Evolutionary conservation across 2,113 vertebrate genomes (phyloP), one percentile per base, ranked within the genome.

Genomic region (Triplophysa dalaica): DNA sequence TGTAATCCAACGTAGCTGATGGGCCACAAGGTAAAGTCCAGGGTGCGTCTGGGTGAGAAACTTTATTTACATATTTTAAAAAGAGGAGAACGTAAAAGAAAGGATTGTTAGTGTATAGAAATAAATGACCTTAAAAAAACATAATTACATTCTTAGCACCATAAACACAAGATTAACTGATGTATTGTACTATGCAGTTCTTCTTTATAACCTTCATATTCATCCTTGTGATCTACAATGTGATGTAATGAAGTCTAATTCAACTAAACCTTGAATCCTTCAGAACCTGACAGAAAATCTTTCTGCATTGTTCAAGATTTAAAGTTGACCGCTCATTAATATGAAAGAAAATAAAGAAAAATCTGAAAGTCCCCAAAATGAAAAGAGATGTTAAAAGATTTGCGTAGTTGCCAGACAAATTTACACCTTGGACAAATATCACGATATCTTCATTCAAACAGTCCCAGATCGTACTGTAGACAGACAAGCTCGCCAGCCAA

Each of bases 361-460:
- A 66, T n/a, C 33, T 4, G 3, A 13, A 8, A 33, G 0, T 50
- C 12, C 29, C 33, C 33, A 2, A 60, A 43, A 33, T 86, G 86
- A 89, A 83, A 87, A 79, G 79, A 80, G 74, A 58, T 50, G 70
- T 84, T 77, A 84, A 89, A 89, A 87, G 92, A 91, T 91, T 85
- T 89, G 85, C 79, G 87, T 87, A 85, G 82, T 89, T 90, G 88
- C 89, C 89, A 92, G 89, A 90, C 87, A 90, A 90, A 91, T 92
- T 90, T 91, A 93, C 92, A 92, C 90, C 88, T 92, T 90, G 87
- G 89, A 89, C 89, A 91, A 90, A 90, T 88, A 89, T 88, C 90
- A 88, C 79, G 78, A 90, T 87, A 92, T 89, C 87, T 90, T 89
- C 87, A 90, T 85, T 92, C 92, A 92, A 90, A 90, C 89, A 91